Conservation (phyloP, 2,113 vertebrate species). For the Synchiropus splendidus region DNA sequence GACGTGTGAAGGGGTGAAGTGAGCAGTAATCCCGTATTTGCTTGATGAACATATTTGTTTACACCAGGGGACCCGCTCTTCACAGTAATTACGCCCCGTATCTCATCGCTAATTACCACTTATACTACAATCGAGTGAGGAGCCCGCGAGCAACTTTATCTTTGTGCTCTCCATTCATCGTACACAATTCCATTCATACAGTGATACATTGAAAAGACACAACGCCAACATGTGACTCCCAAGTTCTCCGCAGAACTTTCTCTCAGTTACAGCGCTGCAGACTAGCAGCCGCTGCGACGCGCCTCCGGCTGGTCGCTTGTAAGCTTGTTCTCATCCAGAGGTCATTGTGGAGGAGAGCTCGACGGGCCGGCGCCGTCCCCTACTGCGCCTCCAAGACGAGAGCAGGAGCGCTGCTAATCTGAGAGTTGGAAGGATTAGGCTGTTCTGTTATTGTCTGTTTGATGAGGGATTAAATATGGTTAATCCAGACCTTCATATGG, state of each 20-base stretch:
- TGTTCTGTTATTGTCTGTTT: constrained; percentile 71
- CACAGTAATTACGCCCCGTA: constrained; percentile 58
- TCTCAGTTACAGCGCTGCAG: background rate
- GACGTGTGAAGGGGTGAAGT: constrained; percentile 56
- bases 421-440: constrained; percentile 65
- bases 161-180: too few relatives aligned
- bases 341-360: constrained; percentile 60
- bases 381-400: constrained; percentile 42
- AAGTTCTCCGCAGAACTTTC: background rate
- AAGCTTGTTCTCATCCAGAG: constrained; percentile 51
- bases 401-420: constrained; percentile 58
- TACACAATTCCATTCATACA: too few relatives aligned
- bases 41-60: constrained; percentile 67
- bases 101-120: constrained; percentile 57
- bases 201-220: too few relatives aligned
- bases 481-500: constrained; percentile 74
- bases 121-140: constrained; percentile 53
- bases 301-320: constrained; percentile 25
- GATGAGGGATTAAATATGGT: constrained; percentile 72
- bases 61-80: constrained; percentile 54
- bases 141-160: background rate
- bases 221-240: too few relatives aligned
- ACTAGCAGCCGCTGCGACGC: constrained; percentile 27
- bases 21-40: constrained; percentile 65
- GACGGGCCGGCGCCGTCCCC: constrained; percentile 44